A percentile compares a stretch with the other conserved stretches of the same genome.
phyloP scores from a whole-genome alignment of 2,888 invertebrate species.

The Alloscopus bannaensis region DNA sequence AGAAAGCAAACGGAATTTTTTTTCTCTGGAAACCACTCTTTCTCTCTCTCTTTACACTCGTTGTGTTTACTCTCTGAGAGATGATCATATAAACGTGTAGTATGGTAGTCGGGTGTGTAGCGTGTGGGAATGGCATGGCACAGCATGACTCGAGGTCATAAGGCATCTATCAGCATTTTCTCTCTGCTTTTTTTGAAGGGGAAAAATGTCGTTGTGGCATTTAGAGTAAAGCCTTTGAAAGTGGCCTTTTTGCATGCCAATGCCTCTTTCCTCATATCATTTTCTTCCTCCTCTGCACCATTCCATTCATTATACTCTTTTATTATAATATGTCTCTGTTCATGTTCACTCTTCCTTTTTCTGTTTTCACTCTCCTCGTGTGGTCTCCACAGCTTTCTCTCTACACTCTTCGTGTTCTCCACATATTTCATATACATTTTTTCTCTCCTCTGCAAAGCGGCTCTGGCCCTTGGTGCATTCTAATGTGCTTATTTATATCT shows the following conservation, averaged over 20 bases:
- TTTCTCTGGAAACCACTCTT: too few species aligned
- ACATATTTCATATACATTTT: constrained; percentile 24
- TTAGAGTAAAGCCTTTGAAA: constrained; percentile 44
- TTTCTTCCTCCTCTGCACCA: constrained; percentile 8
- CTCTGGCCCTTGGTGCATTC: constrained; percentile 53
- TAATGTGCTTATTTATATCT: constrained; percentile 63
- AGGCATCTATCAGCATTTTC: constrained; percentile 31
- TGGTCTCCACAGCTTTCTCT: too few species aligned
- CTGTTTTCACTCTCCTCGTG: too few species aligned
- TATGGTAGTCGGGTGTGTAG: too few species aligned
- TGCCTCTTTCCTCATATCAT: constrained; percentile 15
- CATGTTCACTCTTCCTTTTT: too few species aligned
- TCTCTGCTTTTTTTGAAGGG: constrained; percentile 13
- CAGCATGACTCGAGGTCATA: constrained; percentile 34
- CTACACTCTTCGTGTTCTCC: too few species aligned
- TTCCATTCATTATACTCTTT: too few species aligned
- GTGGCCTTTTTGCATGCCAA: constrained; percentile 45
- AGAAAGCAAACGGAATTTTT: too few species aligned
- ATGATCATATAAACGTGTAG: too few species aligned
- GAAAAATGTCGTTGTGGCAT: constrained; percentile 46
- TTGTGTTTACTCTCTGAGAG: too few species aligned
- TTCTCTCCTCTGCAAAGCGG: constrained; percentile 49
- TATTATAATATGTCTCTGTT: too few species aligned
- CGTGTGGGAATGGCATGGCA: neutral
- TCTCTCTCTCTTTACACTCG: too few species aligned